These are phyloP conservation scores for Tachina grossa DNA, from an alignment of 2,888 invertebrate species.

Conservation along the genomic window DNA sequence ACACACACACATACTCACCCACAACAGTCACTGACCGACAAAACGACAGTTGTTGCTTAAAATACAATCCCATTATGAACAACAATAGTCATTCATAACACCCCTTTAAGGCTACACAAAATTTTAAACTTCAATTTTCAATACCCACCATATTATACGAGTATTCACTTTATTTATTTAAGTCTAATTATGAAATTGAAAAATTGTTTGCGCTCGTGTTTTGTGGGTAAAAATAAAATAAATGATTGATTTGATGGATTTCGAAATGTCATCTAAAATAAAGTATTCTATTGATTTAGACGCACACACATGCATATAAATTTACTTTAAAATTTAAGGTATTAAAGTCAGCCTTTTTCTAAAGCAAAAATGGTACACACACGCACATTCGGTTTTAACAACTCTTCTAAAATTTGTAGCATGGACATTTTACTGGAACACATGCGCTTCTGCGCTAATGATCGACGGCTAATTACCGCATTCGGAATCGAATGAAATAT, in stretches of 20 bases:
- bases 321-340: neutral
- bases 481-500: too few relatives aligned
- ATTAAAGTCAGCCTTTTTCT: neutral
- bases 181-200: conserved; percentile 41
- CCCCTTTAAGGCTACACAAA: conserved; percentile 32
- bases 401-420: neutral
- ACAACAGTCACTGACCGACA: conserved; percentile 6
- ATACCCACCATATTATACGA: neutral
- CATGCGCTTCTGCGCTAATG: neutral
- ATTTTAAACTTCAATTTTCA: conserved; percentile 30
- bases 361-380: neutral
- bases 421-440: neutral
- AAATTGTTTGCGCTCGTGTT: conserved; percentile 23
- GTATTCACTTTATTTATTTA: conserved; percentile 33
- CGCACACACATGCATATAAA: neutral
- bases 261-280: conserved; percentile 39
- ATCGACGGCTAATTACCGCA: too few relatives aligned
- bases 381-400: conserved; percentile 22
- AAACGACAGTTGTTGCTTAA: conserved; percentile 33
- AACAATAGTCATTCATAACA: conserved; percentile 21
- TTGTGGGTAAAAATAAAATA: neutral
- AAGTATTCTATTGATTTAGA: neutral
- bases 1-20: conserved; percentile 2
- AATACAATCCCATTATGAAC: conserved; percentile 33
- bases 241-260: conserved; percentile 58